phyloP scores from a whole-genome alignment of 2,113 vertebrate genomes.

The Platanista minor region DNA sequence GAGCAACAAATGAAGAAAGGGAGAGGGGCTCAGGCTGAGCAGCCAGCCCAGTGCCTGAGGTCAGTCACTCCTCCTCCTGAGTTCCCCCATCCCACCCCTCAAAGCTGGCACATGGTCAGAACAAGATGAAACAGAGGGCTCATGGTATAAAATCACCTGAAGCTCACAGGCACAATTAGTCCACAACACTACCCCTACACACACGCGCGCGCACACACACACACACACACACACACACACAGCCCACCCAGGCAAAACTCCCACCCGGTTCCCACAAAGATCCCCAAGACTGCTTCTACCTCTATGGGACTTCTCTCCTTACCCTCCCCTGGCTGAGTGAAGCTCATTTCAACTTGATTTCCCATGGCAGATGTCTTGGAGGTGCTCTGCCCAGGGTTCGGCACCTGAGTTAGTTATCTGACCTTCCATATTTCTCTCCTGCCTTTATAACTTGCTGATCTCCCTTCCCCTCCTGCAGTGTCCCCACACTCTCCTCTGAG shows the following conservation, averaged over 20 bases:
- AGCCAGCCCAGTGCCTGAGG: not conserved
- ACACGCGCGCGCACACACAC: too few relatives aligned
- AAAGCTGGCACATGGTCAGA: not conserved
- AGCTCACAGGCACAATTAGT: not conserved
- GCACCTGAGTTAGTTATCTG: not conserved
- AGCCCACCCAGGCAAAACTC: not conserved
- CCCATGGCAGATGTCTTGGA: not conserved
- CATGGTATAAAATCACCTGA: not conserved
- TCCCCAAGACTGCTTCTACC: not conserved
- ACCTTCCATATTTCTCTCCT: not conserved
- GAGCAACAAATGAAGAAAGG: constrained; percentile 65
- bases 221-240: too few relatives aligned
- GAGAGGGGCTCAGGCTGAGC: not conserved
- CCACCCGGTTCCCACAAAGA: not conserved
- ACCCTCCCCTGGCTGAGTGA: not conserved
- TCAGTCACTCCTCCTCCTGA: not conserved
- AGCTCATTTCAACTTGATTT: constrained; percentile 2
- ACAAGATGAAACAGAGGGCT: not conserved
- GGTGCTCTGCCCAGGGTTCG: not conserved
- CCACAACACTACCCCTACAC: not conserved
- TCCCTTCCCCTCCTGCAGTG: constrained; percentile 33
- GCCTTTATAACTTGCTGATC: constrained; percentile 24
- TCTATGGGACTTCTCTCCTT: not conserved
- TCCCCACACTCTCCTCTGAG: constrained; percentile 56
- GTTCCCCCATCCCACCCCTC: not conserved